A percentile compares a stretch with the other conserved stretches of the same genome.
Conservation (phyloP, 1,140 invertebrate genomes). For the Plodia interpunctella region DNA sequence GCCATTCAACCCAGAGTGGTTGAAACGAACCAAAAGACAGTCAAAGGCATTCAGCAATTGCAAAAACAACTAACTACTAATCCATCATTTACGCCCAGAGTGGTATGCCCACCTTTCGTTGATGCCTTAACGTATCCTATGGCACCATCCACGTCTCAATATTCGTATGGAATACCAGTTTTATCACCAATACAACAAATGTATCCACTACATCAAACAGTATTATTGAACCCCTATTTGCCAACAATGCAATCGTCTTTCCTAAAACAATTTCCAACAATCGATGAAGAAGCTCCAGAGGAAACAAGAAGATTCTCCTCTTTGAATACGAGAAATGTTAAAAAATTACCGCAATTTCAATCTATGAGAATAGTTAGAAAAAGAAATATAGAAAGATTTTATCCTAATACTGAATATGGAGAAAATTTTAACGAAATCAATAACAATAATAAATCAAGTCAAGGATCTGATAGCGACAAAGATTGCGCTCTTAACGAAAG, state of each 20-base stretch:
- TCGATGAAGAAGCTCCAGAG: constrained; percentile 55
- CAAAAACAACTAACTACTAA: constrained; percentile 72
- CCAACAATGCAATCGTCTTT: constrained; percentile 60
- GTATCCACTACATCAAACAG: constrained; percentile 64
- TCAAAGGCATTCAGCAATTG: constrained; percentile 62
- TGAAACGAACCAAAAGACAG: constrained; percentile 54
- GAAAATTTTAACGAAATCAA: constrained; percentile 69
- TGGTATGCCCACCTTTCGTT: constrained; percentile 69
- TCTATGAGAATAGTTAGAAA: constrained; percentile 71
- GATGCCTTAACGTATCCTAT: constrained; percentile 43
- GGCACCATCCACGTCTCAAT: constrained; percentile 36
- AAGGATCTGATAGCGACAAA: constrained; percentile 40
- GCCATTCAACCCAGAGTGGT: constrained; percentile 72
- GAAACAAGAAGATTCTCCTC: constrained; percentile 60
- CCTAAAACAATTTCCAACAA: constrained; percentile 65
- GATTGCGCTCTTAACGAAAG: constrained; percentile 30
- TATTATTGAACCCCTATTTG: constrained; percentile 59
- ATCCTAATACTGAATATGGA: constrained; percentile 70
- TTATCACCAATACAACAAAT: constrained; percentile 66
- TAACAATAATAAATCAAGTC: constrained; percentile 55
- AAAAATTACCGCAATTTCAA: constrained; percentile 56
- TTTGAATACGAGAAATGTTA: constrained; percentile 54
- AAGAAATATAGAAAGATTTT: constrained; percentile 70
- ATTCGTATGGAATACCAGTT: constrained; percentile 49
- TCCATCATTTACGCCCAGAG: constrained; percentile 67